A percentile compares a stretch with the other conserved stretches of the same genome.
Evolutionary conservation across 2,113 vertebrate genomes (phyloP).

Genomic region (Diglossa brunneiventris): DNA sequence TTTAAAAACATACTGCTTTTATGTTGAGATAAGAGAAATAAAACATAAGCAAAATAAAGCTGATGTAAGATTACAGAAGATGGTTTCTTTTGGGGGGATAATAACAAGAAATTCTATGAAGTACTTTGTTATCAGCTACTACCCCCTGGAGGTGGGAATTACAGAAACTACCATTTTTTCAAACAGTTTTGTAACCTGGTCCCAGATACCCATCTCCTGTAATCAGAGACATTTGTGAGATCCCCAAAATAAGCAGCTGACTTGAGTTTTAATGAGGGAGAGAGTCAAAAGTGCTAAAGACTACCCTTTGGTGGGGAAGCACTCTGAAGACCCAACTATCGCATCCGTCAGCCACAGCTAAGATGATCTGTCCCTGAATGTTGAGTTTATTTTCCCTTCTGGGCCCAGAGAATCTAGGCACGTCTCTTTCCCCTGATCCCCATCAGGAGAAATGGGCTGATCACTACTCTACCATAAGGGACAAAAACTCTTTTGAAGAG

Average conservation of each 20-base stretch:
- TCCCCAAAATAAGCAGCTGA: not conserved
- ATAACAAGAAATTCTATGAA: not conserved
- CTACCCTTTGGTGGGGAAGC: not conserved
- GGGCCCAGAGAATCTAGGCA: not conserved
- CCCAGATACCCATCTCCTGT: not conserved
- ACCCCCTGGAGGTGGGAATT: not conserved
- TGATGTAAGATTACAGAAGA: not conserved
- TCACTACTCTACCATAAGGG: not conserved
- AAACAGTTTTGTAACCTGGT: not conserved
- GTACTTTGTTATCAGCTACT: not conserved
- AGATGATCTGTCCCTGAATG: not conserved
- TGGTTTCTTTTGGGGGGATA: not conserved
- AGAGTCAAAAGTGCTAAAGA: not conserved
- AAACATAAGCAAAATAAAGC: not conserved
- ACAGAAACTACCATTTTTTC: not conserved
- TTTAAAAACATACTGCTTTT: not conserved
- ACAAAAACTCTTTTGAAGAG: not conserved
- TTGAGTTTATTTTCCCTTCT: not conserved
- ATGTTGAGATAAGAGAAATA: not conserved
- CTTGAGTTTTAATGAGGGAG: not conserved
- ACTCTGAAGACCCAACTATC: not conserved
- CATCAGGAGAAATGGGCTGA: not conserved
- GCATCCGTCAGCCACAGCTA: not conserved
- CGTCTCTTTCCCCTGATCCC: not conserved
- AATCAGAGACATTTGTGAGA: not conserved